Conservation (phyloP, 2,888 invertebrate species). For the Polymixis lichenea region DNA sequence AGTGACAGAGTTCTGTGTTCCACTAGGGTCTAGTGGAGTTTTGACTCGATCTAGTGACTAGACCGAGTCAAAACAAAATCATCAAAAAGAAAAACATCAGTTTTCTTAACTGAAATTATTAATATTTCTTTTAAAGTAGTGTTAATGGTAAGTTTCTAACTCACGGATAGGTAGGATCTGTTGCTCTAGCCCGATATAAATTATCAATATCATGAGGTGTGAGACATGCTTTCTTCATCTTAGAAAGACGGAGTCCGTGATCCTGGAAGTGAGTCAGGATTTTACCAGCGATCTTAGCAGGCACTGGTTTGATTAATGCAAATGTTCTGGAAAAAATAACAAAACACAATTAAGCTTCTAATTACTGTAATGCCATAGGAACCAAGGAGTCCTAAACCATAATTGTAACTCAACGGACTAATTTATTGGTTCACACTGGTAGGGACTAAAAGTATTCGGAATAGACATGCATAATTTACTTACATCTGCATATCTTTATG, state of each 20-base stretch:
- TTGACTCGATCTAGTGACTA: too few relatives aligned
- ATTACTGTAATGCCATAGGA: background rate
- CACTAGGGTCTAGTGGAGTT: too few relatives aligned
- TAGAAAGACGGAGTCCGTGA: conserved; percentile 91
- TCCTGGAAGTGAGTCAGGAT: conserved; percentile 93
- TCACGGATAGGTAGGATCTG: conserved; percentile 91
- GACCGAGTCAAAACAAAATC: background rate
- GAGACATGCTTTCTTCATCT: conserved; percentile 93
- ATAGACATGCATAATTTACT: conserved; percentile 63
- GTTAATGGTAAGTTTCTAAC: conserved; percentile 68
- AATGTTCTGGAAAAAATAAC: conserved; percentile 91
- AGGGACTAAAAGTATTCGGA: background rate
- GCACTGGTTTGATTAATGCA: conserved; percentile 94
- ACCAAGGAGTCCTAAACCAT: background rate
- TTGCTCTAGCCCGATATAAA: conserved; percentile 72
- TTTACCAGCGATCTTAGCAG: conserved; percentile 93
- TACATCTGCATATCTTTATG: conserved; percentile 92
- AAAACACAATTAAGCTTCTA: conserved; percentile 6
- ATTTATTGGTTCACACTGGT: background rate
- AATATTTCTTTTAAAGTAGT: background rate
- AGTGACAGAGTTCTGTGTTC: background rate
- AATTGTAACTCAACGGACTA: background rate
- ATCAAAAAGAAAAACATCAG: background rate
- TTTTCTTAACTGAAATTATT: background rate
- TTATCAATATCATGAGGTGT: conserved; percentile 91